Conservation (phyloP, 2,113 vertebrate species). For the Erythrocebus patas region DNA sequence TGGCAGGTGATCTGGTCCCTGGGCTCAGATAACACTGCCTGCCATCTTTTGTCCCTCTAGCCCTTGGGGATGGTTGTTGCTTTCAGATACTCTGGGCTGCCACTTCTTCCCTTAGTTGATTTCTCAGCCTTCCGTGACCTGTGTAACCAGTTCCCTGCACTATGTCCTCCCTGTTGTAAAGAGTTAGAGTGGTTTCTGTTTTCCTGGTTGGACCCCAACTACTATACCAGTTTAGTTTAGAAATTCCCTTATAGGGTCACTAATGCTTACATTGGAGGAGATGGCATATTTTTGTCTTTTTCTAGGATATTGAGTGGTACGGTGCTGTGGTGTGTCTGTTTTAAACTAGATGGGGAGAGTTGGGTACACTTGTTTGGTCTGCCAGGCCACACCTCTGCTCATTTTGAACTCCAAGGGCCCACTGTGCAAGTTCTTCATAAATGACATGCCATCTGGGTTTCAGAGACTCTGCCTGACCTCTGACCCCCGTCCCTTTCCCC, state of each 20-base stretch:
- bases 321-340: not conserved
- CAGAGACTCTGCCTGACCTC: too few species aligned
- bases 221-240: not conserved
- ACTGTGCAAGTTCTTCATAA: not conserved
- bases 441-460: not conserved
- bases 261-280: not conserved
- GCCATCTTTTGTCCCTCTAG: not conserved
- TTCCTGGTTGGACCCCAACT: not conserved
- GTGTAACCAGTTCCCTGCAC: not conserved
- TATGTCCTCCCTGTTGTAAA: not conserved
- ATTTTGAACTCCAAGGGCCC: not conserved
- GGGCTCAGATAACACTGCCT: not conserved
- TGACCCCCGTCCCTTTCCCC: not conserved
- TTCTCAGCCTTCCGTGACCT: not conserved
- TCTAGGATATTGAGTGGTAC: not conserved
- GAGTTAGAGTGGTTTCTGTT: not conserved
- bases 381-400: not conserved
- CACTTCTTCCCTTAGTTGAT: not conserved
- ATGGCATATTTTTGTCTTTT: not conserved
- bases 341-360: not conserved
- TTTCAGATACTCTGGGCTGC: not conserved
- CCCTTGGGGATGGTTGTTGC: not conserved
- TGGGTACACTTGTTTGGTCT: not conserved
- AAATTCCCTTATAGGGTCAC: not conserved
- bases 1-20: not conserved